Percentiles rank a stretch among this genome's conserved stretches.
phyloP scores from a whole-genome alignment of 2,888 invertebrate species.

The Bellardia pandia region DNA sequence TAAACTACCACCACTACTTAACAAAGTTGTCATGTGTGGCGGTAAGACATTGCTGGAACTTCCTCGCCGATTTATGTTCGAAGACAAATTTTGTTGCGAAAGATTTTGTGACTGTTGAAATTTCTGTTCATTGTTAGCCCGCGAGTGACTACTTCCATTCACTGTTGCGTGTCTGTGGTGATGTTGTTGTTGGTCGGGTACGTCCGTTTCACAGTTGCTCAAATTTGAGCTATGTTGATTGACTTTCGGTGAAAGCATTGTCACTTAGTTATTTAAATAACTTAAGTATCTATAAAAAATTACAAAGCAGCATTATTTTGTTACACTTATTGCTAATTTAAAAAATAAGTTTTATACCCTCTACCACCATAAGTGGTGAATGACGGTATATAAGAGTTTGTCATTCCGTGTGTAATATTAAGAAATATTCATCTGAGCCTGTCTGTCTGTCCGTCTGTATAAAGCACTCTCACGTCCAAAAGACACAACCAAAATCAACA shows the following conservation, averaged over 20 bases:
- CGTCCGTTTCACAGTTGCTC: slow-evolving; percentile 57
- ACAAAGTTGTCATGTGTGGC: slow-evolving; percentile 55
- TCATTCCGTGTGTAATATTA: no score
- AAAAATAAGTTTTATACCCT: neutral
- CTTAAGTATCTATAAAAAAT: slow-evolving; percentile 3
- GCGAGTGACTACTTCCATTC: slow-evolving; percentile 48
- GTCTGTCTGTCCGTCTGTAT: no score
- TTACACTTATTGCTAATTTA: slow-evolving; percentile 1
- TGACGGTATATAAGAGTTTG: no score
- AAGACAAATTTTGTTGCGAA: slow-evolving; percentile 49
- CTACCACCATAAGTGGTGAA: no score
- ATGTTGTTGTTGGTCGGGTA: slow-evolving; percentile 57
- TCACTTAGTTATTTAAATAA: slow-evolving; percentile 8
- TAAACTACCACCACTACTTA: slow-evolving; percentile 24
- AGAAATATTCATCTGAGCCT: no score
- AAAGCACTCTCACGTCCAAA: no score
- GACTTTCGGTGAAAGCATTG: slow-evolving; percentile 67
- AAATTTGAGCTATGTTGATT: slow-evolving; percentile 61
- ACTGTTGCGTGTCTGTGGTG: slow-evolving; percentile 31
- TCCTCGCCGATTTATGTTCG: slow-evolving; percentile 54
- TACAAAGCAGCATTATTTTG: neutral
- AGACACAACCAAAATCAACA: no score
- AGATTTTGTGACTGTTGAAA: slow-evolving; percentile 61
- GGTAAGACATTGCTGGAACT: slow-evolving; percentile 58
- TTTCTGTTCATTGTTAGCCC: slow-evolving; percentile 58